A percentile compares a stretch with the other conserved stretches of the same genome.
phyloP scores from a whole-genome alignment of 1,140 invertebrate species.

The Cydia splendana region DNA sequence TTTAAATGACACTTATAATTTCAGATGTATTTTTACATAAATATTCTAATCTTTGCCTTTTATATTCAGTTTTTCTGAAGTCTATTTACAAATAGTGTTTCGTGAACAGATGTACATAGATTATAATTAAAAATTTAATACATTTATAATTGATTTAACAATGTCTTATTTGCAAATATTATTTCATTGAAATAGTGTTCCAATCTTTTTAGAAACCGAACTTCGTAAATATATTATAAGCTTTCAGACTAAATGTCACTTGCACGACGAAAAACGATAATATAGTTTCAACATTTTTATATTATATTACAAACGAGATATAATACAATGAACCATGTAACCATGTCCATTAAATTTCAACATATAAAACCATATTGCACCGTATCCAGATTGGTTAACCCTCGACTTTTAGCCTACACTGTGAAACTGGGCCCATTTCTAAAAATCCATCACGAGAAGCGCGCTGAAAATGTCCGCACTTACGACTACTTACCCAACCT shows the following conservation, averaged over 20 bases:
- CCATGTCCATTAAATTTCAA: constrained; percentile 37
- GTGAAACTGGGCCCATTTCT: constrained; percentile 4
- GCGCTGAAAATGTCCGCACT: neutral
- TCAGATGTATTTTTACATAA: neutral
- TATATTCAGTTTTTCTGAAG: neutral
- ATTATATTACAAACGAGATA: constrained; percentile 12
- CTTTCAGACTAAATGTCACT: neutral
- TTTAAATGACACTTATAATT: neutral
- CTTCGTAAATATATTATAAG: neutral
- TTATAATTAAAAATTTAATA: neutral
- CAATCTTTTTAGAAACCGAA: neutral
- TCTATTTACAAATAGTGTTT: neutral
- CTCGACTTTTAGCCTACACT: constrained; percentile 37
- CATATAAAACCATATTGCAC: constrained; percentile 53
- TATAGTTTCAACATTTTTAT: constrained; percentile 1
- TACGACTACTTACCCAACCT: neutral
- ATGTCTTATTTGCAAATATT: neutral
- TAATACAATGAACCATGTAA: constrained; percentile 36
- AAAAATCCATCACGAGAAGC: neutral
- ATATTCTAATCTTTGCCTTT: neutral
- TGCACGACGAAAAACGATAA: constrained; percentile 25
- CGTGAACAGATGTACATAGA: neutral
- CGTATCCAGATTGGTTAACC: constrained; percentile 52
- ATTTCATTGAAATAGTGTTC: neutral
- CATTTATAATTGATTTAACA: neutral